Evolutionary conservation across 2,888 invertebrate species (phyloP).

Genomic region (Hecatera dysodea): DNA sequence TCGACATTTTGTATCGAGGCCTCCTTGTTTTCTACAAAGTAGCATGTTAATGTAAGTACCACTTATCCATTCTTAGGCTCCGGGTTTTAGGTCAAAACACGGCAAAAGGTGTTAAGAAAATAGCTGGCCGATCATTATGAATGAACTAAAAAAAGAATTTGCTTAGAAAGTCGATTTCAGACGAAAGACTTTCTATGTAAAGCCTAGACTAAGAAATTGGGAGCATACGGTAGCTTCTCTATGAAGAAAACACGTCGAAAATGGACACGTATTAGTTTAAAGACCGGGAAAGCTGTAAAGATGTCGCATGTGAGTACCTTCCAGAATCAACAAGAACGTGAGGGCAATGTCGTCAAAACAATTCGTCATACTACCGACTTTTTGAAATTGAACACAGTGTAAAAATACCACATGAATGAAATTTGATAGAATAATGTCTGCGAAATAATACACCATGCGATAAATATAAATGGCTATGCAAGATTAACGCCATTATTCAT

Average conservation of each 20-base stretch:
- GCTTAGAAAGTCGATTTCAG: constrained; percentile 1
- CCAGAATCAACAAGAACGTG: constrained; percentile 5
- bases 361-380: neutral
- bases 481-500: constrained; percentile 13
- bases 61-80: constrained; percentile 55
- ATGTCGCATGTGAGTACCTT: constrained; percentile 4
- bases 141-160: constrained; percentile 12
- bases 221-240: constrained; percentile 1
- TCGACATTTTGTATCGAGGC: constrained; percentile 52
- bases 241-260: neutral
- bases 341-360: neutral
- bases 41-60: constrained; percentile 59
- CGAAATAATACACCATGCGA: constrained; percentile 1
- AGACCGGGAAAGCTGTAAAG: constrained; percentile 7
- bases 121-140: constrained; percentile 4
- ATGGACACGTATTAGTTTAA: neutral
- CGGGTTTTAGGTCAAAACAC: constrained; percentile 51
- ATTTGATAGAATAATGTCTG: neutral
- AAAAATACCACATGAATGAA: neutral
- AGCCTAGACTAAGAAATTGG: neutral
- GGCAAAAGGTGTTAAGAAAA: constrained; percentile 47
- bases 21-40: constrained; percentile 54
- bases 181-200: constrained; percentile 9
- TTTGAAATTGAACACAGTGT: neutral
- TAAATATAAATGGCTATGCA: constrained; percentile 23